Base-by-base conservation (phyloP, 2,113 vertebrate species). In the Guaruba guarouba region DNA sequence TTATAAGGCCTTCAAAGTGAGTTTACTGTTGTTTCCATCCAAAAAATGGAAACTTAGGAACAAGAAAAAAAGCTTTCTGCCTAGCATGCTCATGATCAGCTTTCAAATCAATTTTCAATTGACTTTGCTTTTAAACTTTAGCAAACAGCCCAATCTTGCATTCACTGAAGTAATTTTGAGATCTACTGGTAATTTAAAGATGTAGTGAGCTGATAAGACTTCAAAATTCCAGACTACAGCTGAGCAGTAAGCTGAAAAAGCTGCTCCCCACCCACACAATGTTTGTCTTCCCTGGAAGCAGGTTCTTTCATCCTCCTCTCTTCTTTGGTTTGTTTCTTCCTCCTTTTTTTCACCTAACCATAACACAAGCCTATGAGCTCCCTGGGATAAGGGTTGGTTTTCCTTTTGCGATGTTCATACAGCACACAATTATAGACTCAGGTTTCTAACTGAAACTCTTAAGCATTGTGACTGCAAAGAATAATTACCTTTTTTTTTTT, bases 1-100 rank as follows among this genome's bases (percentile, higher is more conserved):
- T 94, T 86, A 28, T 55, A 77, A 87, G 70, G 33, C 51, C 54
- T 87, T 96, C 84, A 79, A 76, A 96, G 90, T 77, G 78, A 80
- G 55, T 88, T 88, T 86, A 84, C 35, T 93, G 51, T 59, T 94
- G 27, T 85, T 94, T 78, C 59, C 35, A 70, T 71, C 64, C 71
- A 90, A 94, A 94, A 71, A 93, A 71, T 1, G 83, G 79, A 95
- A 86, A 63, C 29, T 39, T 52, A 66, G 22, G 8, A 66, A 17
- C 4, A 2, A 17, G 17, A 82, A 63, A 67, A 18, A 43, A 92
- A 78, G 62, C 11, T 71, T 81, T 86, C 84, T 82, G 67, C 84
- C 66, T 57, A 37, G 28, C 22, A 52, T 9, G 10, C 19, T 78
- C 1, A 0, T 80, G 82, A 82, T 93, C 88, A 81, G 41, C 61